phyloP scores from a whole-genome alignment of 2,113 vertebrate genomes.

The Regulus satrapa region DNA sequence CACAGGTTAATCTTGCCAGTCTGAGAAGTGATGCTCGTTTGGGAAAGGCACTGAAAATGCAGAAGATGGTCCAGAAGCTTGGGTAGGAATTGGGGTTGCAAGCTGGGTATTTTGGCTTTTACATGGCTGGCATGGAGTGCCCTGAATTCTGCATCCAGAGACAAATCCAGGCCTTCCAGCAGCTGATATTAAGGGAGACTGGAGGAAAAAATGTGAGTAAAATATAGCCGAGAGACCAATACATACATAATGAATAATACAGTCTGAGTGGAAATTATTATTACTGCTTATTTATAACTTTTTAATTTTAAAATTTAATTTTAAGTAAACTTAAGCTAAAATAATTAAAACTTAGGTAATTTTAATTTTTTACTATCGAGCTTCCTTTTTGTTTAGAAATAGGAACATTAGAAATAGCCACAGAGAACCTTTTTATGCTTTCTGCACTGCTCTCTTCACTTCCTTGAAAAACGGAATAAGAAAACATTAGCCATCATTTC shows the following conservation, averaged over 20 bases:
- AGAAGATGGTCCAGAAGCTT: neutral
- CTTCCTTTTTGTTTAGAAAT: neutral
- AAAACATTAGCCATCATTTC: neutral
- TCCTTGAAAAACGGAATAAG: neutral
- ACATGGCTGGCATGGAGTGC: neutral
- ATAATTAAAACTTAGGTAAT: too few species aligned
- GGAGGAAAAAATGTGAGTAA: neutral
- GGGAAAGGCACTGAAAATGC: neutral
- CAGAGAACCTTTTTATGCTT: neutral
- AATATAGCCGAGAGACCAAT: neutral
- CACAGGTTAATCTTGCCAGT: neutral
- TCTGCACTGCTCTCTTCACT: neutral
- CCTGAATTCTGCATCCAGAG: neutral
- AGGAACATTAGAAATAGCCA: neutral
- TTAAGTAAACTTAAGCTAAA: neutral
- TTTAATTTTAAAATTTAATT: neutral
- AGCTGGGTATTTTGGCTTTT: neutral
- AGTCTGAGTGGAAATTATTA: neutral
- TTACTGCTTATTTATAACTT: neutral
- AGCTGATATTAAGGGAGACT: neutral
- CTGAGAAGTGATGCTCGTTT: neutral
- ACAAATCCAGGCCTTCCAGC: neutral
- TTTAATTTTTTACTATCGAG: neutral
- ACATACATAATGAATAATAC: neutral
- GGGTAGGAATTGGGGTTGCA: neutral